Evolutionary conservation across 1,140 invertebrate species (phyloP), one percentile per base, ranked within the genome.

Genomic region (Formica exsecta): DNA sequence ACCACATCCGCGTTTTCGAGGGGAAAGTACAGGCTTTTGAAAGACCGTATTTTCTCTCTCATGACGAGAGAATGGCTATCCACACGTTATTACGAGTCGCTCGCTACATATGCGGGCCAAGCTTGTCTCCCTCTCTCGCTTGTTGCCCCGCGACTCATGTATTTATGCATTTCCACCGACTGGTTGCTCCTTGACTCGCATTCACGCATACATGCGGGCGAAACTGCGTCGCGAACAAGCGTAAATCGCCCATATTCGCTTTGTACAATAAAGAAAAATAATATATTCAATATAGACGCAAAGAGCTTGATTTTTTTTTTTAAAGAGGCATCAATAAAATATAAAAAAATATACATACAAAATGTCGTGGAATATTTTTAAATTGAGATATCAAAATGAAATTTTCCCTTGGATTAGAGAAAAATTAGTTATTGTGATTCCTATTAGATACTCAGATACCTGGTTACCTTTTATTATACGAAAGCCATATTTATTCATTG

Each of bases 401-500:
- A 81, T 8, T 9, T 22, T 81, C n/a, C 22, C 7, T 57, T 38
- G 64, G 16, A 70, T 80, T 57, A n/a, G 32, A 32, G 32, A 32
- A 25, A 81, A 73, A 51, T 61, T n/a, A 19, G n/a, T 61, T 59
- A 32, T 73, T n/a, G 13, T 13, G 68, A n/a, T 19, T 74, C 8
- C n/a, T 44, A 19, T 48, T 29, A 73, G 36, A 44, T 36, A 81
- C 29, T 73, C 71, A 9, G 8, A 11, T 3, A 32, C 3, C 22
- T 32, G 51, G 65, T 74, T 79, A 32, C 61, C 77, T 92, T 91
- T 94, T 91, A 91, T 93, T 94, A 93, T 92, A 92, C 87, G 85
- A 92, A 81, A 93, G 92, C 91, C 93, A 95, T 95, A 95, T 94
- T 95, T 95, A 95, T 93, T 95, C 94, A 94, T 95, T 95, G 93